Percentiles rank a stretch among this genome's conserved stretches.
Conservation (phyloP, 2,888 invertebrate genomes). For the Trimorus sp. region DNA sequence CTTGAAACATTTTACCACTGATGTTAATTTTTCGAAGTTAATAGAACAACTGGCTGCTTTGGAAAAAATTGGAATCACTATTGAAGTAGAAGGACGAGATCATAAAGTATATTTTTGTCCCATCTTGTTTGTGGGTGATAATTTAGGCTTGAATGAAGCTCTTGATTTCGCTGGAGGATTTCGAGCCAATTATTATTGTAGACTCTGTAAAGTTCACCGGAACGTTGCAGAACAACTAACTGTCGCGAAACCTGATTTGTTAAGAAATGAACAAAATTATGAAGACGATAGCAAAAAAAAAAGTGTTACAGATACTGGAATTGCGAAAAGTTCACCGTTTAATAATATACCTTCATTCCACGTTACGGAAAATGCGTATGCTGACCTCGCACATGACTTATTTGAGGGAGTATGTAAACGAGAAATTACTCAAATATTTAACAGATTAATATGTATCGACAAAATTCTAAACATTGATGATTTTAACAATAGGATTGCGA, state of each 20-base stretch:
- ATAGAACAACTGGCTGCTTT: constrained; percentile 22
- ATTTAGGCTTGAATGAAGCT: constrained; percentile 27
- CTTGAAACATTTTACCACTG: constrained; percentile 11
- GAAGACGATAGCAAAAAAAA: constrained; percentile 7
- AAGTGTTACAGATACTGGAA: background rate
- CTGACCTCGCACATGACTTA: constrained; percentile 38
- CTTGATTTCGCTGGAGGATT: constrained; percentile 22
- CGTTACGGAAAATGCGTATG: constrained; percentile 32
- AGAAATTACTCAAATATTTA: constrained; percentile 18
- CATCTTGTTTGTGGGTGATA: constrained; percentile 21
- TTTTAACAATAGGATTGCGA: constrained; percentile 6
- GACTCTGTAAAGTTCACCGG: constrained; percentile 31
- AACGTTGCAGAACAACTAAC: constrained; percentile 6
- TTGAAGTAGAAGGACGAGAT: background rate
- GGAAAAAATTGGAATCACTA: constrained; percentile 30
- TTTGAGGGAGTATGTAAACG: constrained; percentile 40
- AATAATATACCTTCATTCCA: constrained; percentile 41
- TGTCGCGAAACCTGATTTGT: background rate
- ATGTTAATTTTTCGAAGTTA: constrained; percentile 31
- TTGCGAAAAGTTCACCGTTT: constrained; percentile 18
- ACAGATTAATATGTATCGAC: constrained; percentile 11
- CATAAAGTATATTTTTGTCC: constrained; percentile 21
- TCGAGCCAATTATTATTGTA: constrained; percentile 37
- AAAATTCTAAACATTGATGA: constrained; percentile 23
- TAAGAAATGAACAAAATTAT: constrained; percentile 32